These are phyloP conservation scores for Tupaia tana DNA, from an alignment of 2,113 vertebrate genomes.

Conservation along the genomic window DNA sequence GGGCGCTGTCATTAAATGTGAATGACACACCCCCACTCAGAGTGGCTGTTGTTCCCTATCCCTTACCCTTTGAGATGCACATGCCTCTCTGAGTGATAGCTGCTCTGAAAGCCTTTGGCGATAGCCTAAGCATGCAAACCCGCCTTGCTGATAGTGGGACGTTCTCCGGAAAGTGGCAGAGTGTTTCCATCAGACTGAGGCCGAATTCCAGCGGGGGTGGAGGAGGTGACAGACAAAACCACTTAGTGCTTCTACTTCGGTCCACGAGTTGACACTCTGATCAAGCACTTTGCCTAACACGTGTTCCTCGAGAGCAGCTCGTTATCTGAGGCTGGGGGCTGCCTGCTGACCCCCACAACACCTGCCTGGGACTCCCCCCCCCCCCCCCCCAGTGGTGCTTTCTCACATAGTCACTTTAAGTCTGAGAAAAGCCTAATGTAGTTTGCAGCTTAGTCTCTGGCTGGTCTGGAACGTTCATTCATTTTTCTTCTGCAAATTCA, in stretches of 20 bases:
- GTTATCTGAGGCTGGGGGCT: slow-evolving; percentile 47
- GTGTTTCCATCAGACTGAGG: slow-evolving; percentile 71
- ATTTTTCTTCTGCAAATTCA: neutral
- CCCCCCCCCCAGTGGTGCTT: fast-evolving
- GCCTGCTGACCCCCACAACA: neutral
- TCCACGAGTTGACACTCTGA: slow-evolving; percentile 67
- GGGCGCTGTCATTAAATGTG: neutral
- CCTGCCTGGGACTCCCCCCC: neutral
- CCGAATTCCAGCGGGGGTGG: slow-evolving; percentile 68
- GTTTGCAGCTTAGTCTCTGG: neutral
- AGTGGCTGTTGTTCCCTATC: neutral
- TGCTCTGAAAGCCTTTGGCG: slow-evolving; percentile 67
- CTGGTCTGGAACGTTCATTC: neutral
- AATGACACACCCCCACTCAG: neutral
- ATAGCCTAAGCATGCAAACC: slow-evolving; percentile 72
- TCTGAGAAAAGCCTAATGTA: neutral
- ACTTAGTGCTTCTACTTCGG: slow-evolving; percentile 64
- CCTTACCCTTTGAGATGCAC: neutral
- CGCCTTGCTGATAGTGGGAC: slow-evolving; percentile 63
- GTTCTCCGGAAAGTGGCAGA: slow-evolving; percentile 66
- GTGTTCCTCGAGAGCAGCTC: slow-evolving; percentile 55
- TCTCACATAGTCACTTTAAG: neutral
- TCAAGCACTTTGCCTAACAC: slow-evolving; percentile 65
- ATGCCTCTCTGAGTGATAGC: neutral
- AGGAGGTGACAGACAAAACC: slow-evolving; percentile 77